A percentile compares a stretch with the other conserved stretches of the same genome.
Conservation (phyloP, 2,888 invertebrate species). For the Drosophila infuscata region DNA sequence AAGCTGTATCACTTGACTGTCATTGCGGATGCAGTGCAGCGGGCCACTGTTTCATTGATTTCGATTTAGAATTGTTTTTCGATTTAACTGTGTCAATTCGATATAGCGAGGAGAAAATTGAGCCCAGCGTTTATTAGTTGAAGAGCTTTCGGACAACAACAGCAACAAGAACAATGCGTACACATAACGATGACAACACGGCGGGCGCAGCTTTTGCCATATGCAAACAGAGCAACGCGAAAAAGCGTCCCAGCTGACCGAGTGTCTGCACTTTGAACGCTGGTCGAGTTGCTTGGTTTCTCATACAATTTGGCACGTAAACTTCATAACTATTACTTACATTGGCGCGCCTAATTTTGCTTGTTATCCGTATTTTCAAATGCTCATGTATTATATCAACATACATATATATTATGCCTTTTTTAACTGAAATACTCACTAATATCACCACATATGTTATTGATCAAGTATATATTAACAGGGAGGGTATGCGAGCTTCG, state of each 20-base stretch:
- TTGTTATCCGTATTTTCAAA: not conserved
- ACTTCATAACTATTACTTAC: not conserved
- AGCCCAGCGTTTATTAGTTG: conserved; percentile 49
- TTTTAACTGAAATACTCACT: not conserved
- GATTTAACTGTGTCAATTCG: conserved; percentile 50
- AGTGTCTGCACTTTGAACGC: conserved; percentile 17
- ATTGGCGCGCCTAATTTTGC: not conserved
- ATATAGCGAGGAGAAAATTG: conserved; percentile 42
- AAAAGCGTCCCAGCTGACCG: conserved; percentile 55
- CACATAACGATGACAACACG: conserved; percentile 67
- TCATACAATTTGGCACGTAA: not conserved
- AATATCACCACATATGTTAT: not conserved
- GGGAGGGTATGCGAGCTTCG: conserved; percentile 9
- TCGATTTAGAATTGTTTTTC: conserved; percentile 5
- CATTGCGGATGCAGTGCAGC: conserved; percentile 40
- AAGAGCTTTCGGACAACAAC: conserved; percentile 45
- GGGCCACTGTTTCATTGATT: conserved; percentile 7
- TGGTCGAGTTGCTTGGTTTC: not conserved
- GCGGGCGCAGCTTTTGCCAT: conserved; percentile 47
- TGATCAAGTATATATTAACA: not conserved
- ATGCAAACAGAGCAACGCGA: conserved; percentile 36
- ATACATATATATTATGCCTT: not conserved
- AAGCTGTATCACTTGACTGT: conserved; percentile 20
- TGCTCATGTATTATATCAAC: not conserved
- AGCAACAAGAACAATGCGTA: conserved; percentile 38